Evolutionary conservation across 2,888 invertebrate genomes (phyloP).

Genomic region (Phyto melanocephala): DNA sequence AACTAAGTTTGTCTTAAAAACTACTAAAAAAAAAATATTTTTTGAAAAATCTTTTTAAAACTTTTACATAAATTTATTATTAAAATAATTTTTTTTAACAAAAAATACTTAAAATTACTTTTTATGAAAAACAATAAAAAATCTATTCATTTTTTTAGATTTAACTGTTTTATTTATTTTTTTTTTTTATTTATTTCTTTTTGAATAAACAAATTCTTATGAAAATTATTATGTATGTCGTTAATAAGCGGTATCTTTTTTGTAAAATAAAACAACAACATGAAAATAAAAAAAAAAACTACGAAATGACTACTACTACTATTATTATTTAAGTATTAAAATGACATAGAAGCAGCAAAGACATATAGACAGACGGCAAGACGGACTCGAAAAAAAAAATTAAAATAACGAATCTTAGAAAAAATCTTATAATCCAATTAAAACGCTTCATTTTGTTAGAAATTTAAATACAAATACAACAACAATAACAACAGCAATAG

Average conservation of each 20-base stretch:
- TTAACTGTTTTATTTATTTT: not conserved
- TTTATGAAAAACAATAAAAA: too few species aligned
- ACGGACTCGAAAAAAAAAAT: not conserved
- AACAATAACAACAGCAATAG: not conserved
- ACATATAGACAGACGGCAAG: constrained; percentile 14
- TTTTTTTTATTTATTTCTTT: not conserved
- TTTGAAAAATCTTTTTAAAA: too few species aligned
- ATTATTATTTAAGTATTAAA: constrained; percentile 51
- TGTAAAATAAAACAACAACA: constrained; percentile 46
- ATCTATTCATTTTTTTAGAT: not conserved
- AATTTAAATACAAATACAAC: constrained; percentile 10
- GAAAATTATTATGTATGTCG: constrained; percentile 62
- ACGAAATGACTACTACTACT: not conserved
- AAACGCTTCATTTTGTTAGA: constrained; percentile 62
- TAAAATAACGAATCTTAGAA: constrained; percentile 56
- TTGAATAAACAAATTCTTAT: constrained; percentile 47
- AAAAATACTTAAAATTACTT: too few species aligned
- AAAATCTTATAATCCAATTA: constrained; percentile 64
- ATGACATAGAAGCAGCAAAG: constrained; percentile 52
- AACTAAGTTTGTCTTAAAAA: too few species aligned
- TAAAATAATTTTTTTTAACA: too few species aligned
- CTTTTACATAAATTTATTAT: too few species aligned
- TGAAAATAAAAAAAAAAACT: not conserved
- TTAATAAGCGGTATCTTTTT: constrained; percentile 62
- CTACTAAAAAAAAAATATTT: too few species aligned